phyloP scores from a whole-genome alignment of 2,113 vertebrate genomes.

The Trogon surrucura region DNA sequence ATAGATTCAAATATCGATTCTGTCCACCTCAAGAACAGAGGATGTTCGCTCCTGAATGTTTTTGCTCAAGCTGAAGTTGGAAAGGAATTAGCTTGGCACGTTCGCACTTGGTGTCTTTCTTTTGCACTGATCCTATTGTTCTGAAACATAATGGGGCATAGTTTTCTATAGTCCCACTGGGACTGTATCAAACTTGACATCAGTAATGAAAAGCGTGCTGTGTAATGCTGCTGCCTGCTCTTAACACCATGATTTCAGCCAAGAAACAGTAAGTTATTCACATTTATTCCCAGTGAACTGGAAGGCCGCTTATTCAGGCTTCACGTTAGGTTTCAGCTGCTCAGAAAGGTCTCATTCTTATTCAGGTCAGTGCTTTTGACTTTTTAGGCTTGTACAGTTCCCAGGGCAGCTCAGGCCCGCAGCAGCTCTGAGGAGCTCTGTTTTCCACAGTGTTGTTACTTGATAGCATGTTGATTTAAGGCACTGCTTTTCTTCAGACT shows the following conservation, averaged over 20 bases:
- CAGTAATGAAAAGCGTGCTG: slow-evolving; percentile 75
- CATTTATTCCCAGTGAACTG: slow-evolving; percentile 61
- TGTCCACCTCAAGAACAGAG: neutral
- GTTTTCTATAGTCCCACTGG: slow-evolving; percentile 72
- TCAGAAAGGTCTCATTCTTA: slow-evolving; percentile 74
- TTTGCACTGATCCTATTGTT: slow-evolving; percentile 75
- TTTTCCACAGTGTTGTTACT: neutral
- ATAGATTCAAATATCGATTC: neutral
- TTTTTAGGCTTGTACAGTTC: neutral
- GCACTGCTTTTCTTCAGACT: neutral
- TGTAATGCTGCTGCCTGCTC: slow-evolving; percentile 55
- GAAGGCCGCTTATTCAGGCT: slow-evolving; percentile 57
- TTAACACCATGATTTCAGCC: slow-evolving; percentile 48
- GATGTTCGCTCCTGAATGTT: neutral
- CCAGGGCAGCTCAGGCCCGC: slow-evolving; percentile 5
- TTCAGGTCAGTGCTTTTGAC: slow-evolving; percentile 61
- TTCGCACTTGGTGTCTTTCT: slow-evolving; percentile 62
- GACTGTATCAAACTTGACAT: slow-evolving; percentile 74
- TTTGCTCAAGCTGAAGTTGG: neutral
- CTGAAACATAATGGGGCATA: slow-evolving; percentile 73
- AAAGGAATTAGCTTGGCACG: slow-evolving; percentile 40
- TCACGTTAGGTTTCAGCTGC: slow-evolving; percentile 66
- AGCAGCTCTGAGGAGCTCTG: slow-evolving; percentile 34
- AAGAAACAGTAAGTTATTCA: slow-evolving; percentile 73
- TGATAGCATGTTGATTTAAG: slow-evolving; percentile 42